These are phyloP conservation scores for Iphiclides podalirius DNA, from an alignment of 2,888 invertebrate species.

Conservation along the genomic window DNA sequence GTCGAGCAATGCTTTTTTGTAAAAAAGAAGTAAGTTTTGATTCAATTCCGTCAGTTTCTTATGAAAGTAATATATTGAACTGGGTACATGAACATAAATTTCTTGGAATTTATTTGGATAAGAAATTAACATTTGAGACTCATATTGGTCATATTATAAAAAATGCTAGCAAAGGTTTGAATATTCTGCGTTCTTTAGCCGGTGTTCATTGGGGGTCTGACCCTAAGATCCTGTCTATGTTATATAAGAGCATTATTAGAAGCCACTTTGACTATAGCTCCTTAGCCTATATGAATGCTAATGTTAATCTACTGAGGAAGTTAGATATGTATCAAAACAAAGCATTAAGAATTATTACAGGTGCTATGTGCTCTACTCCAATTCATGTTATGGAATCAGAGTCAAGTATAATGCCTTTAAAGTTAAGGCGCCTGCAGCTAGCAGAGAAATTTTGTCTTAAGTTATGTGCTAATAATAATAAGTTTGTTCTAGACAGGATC, in stretches of 20 bases:
- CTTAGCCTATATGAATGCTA: neutral
- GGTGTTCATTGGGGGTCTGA: constrained; percentile 1
- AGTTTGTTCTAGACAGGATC: no score
- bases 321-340: neutral
- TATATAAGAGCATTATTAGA: neutral
- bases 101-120: neutral
- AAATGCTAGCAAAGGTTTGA: neutral
- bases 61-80: neutral
- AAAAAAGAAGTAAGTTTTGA: no score
- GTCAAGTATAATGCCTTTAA: no score
- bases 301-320: neutral
- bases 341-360: neutral
- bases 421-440: no score
- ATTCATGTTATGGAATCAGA: neutral
- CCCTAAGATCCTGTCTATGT: neutral
- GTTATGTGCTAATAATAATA: no score
- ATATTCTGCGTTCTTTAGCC: neutral
- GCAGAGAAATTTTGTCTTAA: no score
- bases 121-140: neutral
- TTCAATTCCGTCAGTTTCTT: neutral
- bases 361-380: constrained; percentile 1
- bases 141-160: neutral
- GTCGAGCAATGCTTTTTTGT: neutral
- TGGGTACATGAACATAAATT: neutral
- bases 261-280: neutral